Conservation (phyloP, 1,140 invertebrate species). For the Dendrolimus kikuchii region DNA sequence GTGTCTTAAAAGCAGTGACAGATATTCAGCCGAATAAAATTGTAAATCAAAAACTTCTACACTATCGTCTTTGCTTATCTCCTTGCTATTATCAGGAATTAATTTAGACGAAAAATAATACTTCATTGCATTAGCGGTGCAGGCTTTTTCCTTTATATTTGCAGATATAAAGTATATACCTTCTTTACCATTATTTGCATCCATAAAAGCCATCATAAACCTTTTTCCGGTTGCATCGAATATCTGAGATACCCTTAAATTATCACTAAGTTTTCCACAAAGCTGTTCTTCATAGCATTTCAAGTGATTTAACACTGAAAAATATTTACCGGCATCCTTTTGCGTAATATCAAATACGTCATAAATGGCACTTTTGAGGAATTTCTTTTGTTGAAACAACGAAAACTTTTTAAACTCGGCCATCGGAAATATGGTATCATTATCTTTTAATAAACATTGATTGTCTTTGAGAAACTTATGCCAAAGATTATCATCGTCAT, state of each 20-base stretch:
- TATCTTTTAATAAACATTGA: constrained; percentile 76
- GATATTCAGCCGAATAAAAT: constrained; percentile 85
- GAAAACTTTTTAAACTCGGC: constrained; percentile 84
- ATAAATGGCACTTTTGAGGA: constrained; percentile 78
- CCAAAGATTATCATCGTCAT: constrained; percentile 83
- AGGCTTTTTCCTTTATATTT: constrained; percentile 42
- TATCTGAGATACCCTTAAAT: constrained; percentile 58
- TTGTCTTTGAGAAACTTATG: constrained; percentile 82
- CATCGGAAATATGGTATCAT: constrained; percentile 78
- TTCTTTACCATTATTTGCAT: constrained; percentile 30
- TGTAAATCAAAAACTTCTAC: constrained; percentile 77
- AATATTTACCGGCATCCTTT: constrained; percentile 76
- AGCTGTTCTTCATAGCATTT: constrained; percentile 59
- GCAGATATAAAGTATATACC: constrained; percentile 63
- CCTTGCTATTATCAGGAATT: neutral
- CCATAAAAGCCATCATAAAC: constrained; percentile 53
- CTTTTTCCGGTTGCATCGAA: constrained; percentile 49
- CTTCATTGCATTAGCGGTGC: constrained; percentile 36
- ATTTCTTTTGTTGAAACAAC: constrained; percentile 85
- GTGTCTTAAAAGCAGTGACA: constrained; percentile 83
- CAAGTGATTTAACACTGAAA: constrained; percentile 69
- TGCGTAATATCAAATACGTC: constrained; percentile 82
- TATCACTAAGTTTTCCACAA: constrained; percentile 19
- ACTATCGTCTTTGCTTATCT: constrained; percentile 19
- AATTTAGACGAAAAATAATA: constrained; percentile 49